These are phyloP conservation scores for Drosophila kokeensis DNA, from an alignment of 2,888 invertebrate genomes.

Conservation along the genomic window DNA sequence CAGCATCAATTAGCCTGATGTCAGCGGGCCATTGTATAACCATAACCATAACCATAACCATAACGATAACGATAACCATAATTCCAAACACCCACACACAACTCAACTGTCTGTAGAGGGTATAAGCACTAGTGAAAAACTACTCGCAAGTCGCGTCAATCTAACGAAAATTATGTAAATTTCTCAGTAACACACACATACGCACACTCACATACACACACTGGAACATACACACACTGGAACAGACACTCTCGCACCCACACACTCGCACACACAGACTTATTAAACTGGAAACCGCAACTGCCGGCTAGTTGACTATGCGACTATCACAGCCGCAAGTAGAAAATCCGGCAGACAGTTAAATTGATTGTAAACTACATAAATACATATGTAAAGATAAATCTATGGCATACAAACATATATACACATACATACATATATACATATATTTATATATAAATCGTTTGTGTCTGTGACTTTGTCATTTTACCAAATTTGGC, in stretches of 20 bases:
- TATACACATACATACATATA: slow-evolving; percentile 17
- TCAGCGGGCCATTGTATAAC: slow-evolving; percentile 1
- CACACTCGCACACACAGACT: background rate
- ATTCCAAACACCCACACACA: background rate
- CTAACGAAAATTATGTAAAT: slow-evolving; percentile 72
- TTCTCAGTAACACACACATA: slow-evolving; percentile 27
- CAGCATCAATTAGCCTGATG: background rate
- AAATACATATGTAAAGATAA: slow-evolving; percentile 55
- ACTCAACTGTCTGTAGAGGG: slow-evolving; percentile 1
- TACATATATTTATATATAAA: slow-evolving; percentile 21
- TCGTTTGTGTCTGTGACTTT: slow-evolving; percentile 33
- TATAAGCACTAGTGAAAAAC: slow-evolving; percentile 21
- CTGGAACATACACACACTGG: background rate
- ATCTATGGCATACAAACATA: slow-evolving; percentile 27
- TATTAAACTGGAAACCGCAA: slow-evolving; percentile 45
- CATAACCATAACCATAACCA: background rate
- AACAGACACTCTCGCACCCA: background rate
- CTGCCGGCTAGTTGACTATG: slow-evolving; percentile 31
- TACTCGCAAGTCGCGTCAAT: slow-evolving; percentile 43
- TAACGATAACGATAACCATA: background rate
- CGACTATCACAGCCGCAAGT: slow-evolving; percentile 45
- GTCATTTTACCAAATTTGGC: slow-evolving; percentile 72
- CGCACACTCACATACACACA: background rate
- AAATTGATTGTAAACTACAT: slow-evolving; percentile 72
- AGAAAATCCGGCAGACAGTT: slow-evolving; percentile 70